Evolutionary conservation across 2,797 vertebrate species (phyloP).

Genomic region (Argya squamiceps): DNA sequence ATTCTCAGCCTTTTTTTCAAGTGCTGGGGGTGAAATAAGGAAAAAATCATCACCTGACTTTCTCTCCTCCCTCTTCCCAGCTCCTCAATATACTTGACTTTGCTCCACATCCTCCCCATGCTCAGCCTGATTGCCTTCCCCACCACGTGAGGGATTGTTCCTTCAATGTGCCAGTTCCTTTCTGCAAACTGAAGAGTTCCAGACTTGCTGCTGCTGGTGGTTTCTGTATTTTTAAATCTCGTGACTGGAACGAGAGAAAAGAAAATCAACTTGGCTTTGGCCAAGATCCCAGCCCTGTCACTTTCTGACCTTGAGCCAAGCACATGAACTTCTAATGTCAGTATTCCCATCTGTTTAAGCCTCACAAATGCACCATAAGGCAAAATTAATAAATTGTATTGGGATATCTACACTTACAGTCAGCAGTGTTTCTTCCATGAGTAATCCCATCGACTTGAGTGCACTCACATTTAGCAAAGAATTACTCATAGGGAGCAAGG

Average conservation of each 20-base stretch:
- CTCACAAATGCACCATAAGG: neutral
- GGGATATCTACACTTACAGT: neutral
- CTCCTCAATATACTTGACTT: neutral
- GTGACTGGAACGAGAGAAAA: neutral
- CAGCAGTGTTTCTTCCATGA: neutral
- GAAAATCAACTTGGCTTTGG: constrained; percentile 21
- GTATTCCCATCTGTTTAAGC: constrained; percentile 53
- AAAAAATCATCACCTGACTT: neutral
- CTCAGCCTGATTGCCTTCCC: neutral
- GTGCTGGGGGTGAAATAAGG: neutral
- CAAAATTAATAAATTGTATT: constrained; percentile 39
- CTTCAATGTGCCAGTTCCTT: neutral
- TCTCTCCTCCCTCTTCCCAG: neutral
- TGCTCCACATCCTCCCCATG: neutral
- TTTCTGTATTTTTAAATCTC: neutral
- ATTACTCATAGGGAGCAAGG: constrained; percentile 1
- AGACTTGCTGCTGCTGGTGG: neutral
- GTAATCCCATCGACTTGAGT: neutral
- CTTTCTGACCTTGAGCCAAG: constrained; percentile 52
- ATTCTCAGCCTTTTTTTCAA: neutral
- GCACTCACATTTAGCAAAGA: neutral
- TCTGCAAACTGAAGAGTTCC: neutral
- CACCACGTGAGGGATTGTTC: neutral
- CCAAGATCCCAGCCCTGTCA: constrained; percentile 29
- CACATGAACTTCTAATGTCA: constrained; percentile 51